These are phyloP conservation scores for Apamea sordens DNA, from an alignment of 2,888 invertebrate species.

Conservation along the genomic window DNA sequence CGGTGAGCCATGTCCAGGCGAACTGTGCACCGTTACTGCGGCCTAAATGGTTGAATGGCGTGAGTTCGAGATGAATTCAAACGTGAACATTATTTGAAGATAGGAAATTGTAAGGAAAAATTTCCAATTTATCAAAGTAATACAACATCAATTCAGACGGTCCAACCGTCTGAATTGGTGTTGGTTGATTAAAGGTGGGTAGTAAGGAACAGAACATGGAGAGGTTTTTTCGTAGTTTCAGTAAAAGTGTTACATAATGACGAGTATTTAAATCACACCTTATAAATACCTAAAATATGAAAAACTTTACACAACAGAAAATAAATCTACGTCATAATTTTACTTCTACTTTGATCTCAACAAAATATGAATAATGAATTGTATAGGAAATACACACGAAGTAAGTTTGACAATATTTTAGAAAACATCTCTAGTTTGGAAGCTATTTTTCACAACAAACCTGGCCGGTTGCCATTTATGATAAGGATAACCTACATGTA, in stretches of 20 bases:
- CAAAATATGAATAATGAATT: constrained; percentile 18
- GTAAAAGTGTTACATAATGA: neutral
- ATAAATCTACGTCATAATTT: neutral
- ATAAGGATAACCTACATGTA: constrained; percentile 33
- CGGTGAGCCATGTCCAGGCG: neutral
- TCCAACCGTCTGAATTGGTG: neutral
- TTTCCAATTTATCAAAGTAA: neutral
- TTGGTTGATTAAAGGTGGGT: neutral
- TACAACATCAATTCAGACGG: neutral
- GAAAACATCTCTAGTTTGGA: constrained; percentile 15
- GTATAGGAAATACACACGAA: neutral
- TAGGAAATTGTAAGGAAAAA: neutral
- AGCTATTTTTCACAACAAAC: constrained; percentile 21
- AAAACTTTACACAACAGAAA: neutral
- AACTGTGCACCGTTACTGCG: neutral
- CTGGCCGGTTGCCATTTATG: constrained; percentile 50
- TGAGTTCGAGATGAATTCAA: neutral
- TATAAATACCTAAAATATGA: neutral
- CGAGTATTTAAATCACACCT: neutral
- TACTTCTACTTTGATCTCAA: neutral
- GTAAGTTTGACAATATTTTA: constrained; percentile 32
- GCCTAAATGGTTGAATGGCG: constrained; percentile 11
- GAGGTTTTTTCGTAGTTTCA: neutral
- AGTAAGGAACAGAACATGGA: neutral
- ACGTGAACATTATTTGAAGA: neutral